Evolutionary conservation across 2,113 vertebrate genomes (phyloP).

Genomic region (Plestiodon gilberti): DNA sequence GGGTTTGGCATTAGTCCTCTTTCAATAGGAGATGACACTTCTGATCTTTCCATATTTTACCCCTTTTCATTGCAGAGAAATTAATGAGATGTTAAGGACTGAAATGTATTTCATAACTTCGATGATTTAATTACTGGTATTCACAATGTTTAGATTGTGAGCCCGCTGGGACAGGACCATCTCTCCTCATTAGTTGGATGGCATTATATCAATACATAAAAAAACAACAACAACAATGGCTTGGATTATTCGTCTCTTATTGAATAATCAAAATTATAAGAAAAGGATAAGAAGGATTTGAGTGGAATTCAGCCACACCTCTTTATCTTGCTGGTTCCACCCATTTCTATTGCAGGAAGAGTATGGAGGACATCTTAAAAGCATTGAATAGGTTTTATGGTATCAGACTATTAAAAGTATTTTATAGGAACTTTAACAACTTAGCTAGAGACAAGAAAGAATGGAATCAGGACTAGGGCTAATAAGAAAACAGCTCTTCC

Average conservation of each 20-base stretch:
- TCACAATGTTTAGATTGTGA: no score
- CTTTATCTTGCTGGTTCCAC: not conserved
- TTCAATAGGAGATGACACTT: no score
- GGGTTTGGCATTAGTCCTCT: no score
- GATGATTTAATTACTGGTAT: no score
- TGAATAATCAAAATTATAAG: not conserved
- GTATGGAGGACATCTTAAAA: not conserved
- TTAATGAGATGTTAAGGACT: not conserved
- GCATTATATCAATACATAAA: no score
- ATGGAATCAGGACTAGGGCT: not conserved
- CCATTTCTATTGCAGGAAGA: not conserved
- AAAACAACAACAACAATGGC: no score
- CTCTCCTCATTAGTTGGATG: no score
- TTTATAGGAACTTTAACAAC: not conserved
- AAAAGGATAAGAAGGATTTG: no score
- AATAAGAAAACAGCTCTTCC: not conserved
- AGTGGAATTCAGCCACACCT: not conserved
- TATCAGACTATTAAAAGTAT: not conserved
- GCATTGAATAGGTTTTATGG: conserved; percentile 11
- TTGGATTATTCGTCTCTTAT: not conserved
- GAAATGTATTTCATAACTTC: not conserved
- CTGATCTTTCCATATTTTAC: not conserved
- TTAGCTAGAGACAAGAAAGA: not conserved
- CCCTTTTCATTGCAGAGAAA: not conserved
- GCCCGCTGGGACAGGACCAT: no score